A percentile compares a stretch with the other conserved stretches of the same genome.
Conservation (phyloP, 1,140 invertebrate species). For the Protaetia brevitarsis region DNA sequence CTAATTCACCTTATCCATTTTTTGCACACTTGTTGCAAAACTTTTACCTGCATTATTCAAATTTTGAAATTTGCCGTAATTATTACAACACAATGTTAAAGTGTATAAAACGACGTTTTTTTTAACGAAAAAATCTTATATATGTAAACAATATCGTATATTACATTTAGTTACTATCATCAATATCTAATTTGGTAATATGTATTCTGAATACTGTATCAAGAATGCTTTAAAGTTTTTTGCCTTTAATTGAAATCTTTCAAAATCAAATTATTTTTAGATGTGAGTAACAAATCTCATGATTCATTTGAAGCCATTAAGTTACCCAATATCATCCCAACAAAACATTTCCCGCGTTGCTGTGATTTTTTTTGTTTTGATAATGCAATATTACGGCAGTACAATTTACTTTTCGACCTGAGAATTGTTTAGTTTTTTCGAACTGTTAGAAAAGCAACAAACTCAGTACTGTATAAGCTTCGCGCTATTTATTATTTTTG, state of each 20-base stretch:
- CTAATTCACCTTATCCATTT: no score
- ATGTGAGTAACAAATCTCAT: not conserved
- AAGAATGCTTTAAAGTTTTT: no score
- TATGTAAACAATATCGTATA: no score
- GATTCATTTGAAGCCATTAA: not conserved
- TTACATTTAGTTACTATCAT: no score
- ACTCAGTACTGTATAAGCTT: not conserved
- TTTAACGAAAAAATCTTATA: no score
- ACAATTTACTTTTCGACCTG: not conserved
- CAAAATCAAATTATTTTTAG: not conserved
- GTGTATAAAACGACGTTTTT: no score
- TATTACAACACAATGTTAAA: no score
- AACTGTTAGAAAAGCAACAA: not conserved
- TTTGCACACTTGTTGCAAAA: no score
- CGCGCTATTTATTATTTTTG: conserved; percentile 6
- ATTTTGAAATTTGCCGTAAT: no score
- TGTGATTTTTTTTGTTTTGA: not conserved
- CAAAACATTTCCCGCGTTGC: not conserved
- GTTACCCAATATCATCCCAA: not conserved
- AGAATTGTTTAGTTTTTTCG: not conserved
- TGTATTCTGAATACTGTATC: no score
- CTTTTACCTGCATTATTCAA: no score
- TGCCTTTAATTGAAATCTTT: not conserved
- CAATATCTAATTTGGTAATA: no score
- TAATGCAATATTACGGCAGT: not conserved